These are phyloP conservation scores for Peribatodes rhomboidaria DNA, from an alignment of 2,888 invertebrate genomes.

Conservation along the genomic window DNA sequence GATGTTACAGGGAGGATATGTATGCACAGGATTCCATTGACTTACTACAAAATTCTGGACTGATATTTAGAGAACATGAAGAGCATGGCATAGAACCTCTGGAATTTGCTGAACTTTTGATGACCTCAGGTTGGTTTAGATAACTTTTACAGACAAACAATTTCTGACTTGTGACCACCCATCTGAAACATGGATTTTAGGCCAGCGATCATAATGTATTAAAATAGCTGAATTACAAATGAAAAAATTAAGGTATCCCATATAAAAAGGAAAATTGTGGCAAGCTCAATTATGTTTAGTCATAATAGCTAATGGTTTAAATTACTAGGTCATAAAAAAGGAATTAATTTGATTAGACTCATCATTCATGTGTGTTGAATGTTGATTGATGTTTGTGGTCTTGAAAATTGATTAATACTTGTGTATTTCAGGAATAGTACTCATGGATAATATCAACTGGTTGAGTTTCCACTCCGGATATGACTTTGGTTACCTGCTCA, in stretches of 20 bases:
- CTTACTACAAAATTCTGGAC: constrained; percentile 97
- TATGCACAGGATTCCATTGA: constrained; percentile 99
- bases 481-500: constrained; percentile 99
- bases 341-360: too few species aligned
- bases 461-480: constrained; percentile 99
- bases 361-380: too few species aligned
- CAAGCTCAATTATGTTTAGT: too few species aligned
- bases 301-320: too few species aligned
- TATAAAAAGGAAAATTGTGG: too few species aligned
- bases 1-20: constrained; percentile 95
- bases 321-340: too few species aligned
- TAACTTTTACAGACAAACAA: background rate
- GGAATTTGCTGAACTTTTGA: constrained; percentile 98
- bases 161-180: background rate
- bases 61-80: constrained; percentile 99
- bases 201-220: too few species aligned
- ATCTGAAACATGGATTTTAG: too few species aligned
- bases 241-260: too few species aligned
- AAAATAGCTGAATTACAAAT: too few species aligned
- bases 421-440: constrained; percentile 91
- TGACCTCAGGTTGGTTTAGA: constrained; percentile 96
- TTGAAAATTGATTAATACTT: background rate
- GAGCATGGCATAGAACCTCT: constrained; percentile 99
- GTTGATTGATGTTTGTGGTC: background rate
- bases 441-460: constrained; percentile 99